Evolutionary conservation across 2,888 invertebrate genomes (phyloP).

Genomic region (Synergus japonicus): DNA sequence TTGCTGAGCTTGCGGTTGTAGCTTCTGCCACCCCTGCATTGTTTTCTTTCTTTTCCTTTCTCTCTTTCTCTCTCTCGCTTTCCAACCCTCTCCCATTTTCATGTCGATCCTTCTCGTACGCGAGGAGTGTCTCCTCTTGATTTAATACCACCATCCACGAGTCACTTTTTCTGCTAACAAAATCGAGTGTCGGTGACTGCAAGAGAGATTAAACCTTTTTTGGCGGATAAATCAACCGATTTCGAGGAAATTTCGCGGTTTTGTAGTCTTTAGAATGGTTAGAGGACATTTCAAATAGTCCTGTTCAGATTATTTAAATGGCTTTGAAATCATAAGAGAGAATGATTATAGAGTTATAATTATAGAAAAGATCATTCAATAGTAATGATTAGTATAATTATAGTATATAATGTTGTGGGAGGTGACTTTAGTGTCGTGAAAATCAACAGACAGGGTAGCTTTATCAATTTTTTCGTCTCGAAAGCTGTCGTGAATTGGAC

Average conservation of each 20-base stretch:
- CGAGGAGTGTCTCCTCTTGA: slow-evolving; percentile 49
- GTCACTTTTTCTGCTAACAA: slow-evolving; percentile 45
- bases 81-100: slow-evolving; percentile 9
- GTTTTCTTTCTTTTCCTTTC: neutral
- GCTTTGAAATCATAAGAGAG: too few species aligned
- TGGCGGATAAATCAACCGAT: neutral
- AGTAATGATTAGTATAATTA: neutral
- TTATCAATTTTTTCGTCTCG: slow-evolving; percentile 8
- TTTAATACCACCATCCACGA: slow-evolving; percentile 52
- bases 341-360: too few species aligned
- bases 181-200: slow-evolving; percentile 4
- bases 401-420: neutral
- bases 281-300: too few species aligned
- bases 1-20: slow-evolving; percentile 69
- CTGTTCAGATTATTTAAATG: too few species aligned
- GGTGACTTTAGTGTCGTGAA: neutral
- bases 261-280: neutral
- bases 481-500: slow-evolving; percentile 20
- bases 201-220: neutral
- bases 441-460: neutral
- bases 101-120: neutral
- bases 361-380: too few species aligned
- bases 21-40: neutral
- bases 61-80: neutral
- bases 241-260: neutral